Conservation (phyloP, 1,140 invertebrate species). For the Drosophila gunungcola region DNA sequence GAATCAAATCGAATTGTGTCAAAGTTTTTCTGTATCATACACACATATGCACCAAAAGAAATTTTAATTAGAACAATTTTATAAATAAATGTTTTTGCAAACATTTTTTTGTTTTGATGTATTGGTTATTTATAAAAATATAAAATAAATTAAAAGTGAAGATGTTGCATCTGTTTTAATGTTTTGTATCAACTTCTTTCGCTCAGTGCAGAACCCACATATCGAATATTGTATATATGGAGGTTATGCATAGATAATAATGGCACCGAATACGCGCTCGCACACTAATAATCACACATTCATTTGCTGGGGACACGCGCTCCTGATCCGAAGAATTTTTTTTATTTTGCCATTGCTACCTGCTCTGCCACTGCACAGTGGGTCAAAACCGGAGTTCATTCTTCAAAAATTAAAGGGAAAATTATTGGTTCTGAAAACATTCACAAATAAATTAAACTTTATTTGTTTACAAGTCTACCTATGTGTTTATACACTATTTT, state of each 20-base stretch:
- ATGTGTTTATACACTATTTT: too few relatives aligned
- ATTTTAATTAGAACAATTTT: neutral
- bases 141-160: too few relatives aligned
- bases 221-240: slow-evolving; percentile 20
- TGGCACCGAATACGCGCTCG: slow-evolving; percentile 5
- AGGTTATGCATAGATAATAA: slow-evolving; percentile 61
- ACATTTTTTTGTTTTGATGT: neutral
- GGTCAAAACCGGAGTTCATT: neutral
- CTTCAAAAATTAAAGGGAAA: too few relatives aligned
- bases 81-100: too few relatives aligned
- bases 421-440: too few relatives aligned
- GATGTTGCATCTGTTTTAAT: too few relatives aligned
- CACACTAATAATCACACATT: slow-evolving; percentile 22
- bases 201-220: slow-evolving; percentile 11
- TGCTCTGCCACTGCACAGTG: slow-evolving; percentile 17
- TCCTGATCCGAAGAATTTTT: slow-evolving; percentile 14
- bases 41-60: slow-evolving; percentile 15
- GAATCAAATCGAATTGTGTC: slow-evolving; percentile 61
- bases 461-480: too few relatives aligned
- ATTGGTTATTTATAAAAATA: too few relatives aligned
- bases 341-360: slow-evolving; percentile 20
- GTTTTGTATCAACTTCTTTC: slow-evolving; percentile 1
- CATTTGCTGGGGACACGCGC: slow-evolving; percentile 13
- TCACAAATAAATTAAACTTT: too few relatives aligned
- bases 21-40: slow-evolving; percentile 29